Evolutionary conservation across 30 jellyfish, hydroid and myxozoan genomes (phyloP).

Genomic region (Hydractinia symbiolongicarpus): DNA sequence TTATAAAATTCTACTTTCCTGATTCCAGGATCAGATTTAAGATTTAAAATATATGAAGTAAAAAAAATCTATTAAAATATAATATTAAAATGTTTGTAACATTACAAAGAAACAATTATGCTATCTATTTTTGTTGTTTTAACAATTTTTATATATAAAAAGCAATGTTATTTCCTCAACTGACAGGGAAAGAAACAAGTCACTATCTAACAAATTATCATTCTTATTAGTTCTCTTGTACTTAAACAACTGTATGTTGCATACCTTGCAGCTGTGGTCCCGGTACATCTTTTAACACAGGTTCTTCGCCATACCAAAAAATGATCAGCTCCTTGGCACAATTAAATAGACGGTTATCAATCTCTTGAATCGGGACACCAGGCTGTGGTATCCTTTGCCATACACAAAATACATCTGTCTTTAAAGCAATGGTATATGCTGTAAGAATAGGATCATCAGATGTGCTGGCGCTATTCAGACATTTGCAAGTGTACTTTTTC

Average conservation of each 20-base stretch:
- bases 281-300: slow-evolving; percentile 46
- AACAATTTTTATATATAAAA: too few relatives aligned
- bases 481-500: slow-evolving; percentile 60
- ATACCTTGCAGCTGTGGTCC: slow-evolving; percentile 60
- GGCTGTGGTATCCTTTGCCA: slow-evolving; percentile 55
- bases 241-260: neutral
- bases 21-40: too few relatives aligned
- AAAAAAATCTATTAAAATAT: too few relatives aligned
- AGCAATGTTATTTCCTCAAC: too few relatives aligned
- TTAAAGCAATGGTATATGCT: slow-evolving; percentile 71
- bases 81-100: too few relatives aligned
- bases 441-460: slow-evolving; percentile 78
- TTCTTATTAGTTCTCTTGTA: too few relatives aligned
- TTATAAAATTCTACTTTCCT: too few relatives aligned
- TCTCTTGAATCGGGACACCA: slow-evolving; percentile 36
- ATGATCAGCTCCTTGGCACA: slow-evolving; percentile 60
- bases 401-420: slow-evolving; percentile 63
- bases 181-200: too few relatives aligned
- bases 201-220: too few relatives aligned
- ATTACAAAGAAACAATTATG: too few relatives aligned
- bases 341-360: slow-evolving; percentile 28
- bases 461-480: slow-evolving; percentile 32
- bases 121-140: too few relatives aligned
- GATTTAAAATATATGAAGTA: too few relatives aligned
- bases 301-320: slow-evolving; percentile 97